Evolutionary conservation across 2,888 invertebrate species (phyloP), one percentile per base, ranked within the genome.

Genomic region (Thelaira solivaga): DNA sequence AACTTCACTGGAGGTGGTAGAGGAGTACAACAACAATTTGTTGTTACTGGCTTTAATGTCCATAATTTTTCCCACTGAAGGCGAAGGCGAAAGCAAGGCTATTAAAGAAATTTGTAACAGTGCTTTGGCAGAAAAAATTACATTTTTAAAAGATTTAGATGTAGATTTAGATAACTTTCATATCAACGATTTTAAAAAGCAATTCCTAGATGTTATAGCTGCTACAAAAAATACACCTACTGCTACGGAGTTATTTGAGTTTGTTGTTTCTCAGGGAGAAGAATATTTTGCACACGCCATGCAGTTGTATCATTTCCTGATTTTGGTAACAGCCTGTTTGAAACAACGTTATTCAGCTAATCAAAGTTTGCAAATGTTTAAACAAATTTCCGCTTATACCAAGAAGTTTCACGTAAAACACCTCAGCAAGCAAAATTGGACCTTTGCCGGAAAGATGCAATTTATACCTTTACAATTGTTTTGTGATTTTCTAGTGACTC

Each of bases 381-480:
- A 84, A 4, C 82, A 80, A 3, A 73, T 86, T 1, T 29, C 61
- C 0, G 36, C 51, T 6, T 83, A 82, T 24, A 80, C 79, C 16
- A 74, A 77, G 2, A 79, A 81, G 1, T 85, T 85, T 20, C 64
- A 80, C 1, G 82, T 87, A 2, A 76, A 73, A 22, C 59, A 76
- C n/a, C 51, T 81, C 5, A 31, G 57, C 0, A 69, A 47, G 1
- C 61, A 81, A 36, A 59, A 79, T 20, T 80, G 69, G 89, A 89
- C 80, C 87, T 88, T 67, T 90, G 29, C 86, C 84, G 77, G 80
- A 84, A 89, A 85, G 43, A 86, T 88, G 36, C 88, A 91, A 49
- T 89, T 89, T 79, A 90, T 93, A 79, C 89, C 92, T 0, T 89
- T 93, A 80, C 90, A 91, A 85, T 88, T 91, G 1, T 90, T 92